phyloP scores from a whole-genome alignment of 2,113 vertebrate species.

The Salminus brasiliensis region DNA sequence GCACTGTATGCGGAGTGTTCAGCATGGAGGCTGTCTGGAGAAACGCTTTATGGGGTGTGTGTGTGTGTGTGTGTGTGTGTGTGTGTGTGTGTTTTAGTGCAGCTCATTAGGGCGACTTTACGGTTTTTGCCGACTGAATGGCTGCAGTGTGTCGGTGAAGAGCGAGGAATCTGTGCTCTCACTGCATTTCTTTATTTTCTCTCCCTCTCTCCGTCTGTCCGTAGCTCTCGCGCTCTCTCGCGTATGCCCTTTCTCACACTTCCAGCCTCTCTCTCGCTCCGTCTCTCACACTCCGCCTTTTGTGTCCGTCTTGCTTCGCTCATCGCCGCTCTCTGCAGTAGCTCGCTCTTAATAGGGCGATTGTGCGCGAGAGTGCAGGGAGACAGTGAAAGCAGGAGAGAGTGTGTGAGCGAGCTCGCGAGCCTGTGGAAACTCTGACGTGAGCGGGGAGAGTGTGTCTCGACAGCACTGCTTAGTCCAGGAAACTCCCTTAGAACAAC shows the following conservation, averaged over 20 bases:
- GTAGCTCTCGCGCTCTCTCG: slow-evolving; percentile 53
- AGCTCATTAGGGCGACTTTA: slow-evolving; percentile 36
- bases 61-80: slow-evolving; percentile 34
- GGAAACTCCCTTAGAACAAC: slow-evolving; percentile 79
- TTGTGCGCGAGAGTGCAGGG: slow-evolving; percentile 70
- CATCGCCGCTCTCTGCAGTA: slow-evolving; percentile 45
- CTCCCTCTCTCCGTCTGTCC: slow-evolving; percentile 36
- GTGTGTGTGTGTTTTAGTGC: slow-evolving; percentile 12
- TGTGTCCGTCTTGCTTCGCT: slow-evolving; percentile 29
- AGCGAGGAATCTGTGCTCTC: slow-evolving; percentile 40
- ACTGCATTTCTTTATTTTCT: slow-evolving; percentile 54
- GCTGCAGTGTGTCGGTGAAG: slow-evolving; percentile 37
- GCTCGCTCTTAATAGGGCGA: slow-evolving; percentile 79
- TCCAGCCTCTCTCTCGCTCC: background rate
- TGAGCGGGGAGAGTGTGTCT: slow-evolving; percentile 66
- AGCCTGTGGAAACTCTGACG: slow-evolving; percentile 79
- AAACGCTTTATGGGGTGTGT: slow-evolving; percentile 26
- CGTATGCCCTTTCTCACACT: slow-evolving; percentile 33
- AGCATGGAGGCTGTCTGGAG: slow-evolving; percentile 26
- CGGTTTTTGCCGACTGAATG: slow-evolving; percentile 47
- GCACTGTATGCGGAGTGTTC: slow-evolving; percentile 29
- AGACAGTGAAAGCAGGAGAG: slow-evolving; percentile 75
- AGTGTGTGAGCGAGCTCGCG: slow-evolving; percentile 61
- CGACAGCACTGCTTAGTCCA: slow-evolving; percentile 52
- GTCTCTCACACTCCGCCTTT: slow-evolving; percentile 41